These are phyloP conservation scores for Cryptotis parvus DNA, from an alignment of 2,113 vertebrate species.

Conservation along the genomic window DNA sequence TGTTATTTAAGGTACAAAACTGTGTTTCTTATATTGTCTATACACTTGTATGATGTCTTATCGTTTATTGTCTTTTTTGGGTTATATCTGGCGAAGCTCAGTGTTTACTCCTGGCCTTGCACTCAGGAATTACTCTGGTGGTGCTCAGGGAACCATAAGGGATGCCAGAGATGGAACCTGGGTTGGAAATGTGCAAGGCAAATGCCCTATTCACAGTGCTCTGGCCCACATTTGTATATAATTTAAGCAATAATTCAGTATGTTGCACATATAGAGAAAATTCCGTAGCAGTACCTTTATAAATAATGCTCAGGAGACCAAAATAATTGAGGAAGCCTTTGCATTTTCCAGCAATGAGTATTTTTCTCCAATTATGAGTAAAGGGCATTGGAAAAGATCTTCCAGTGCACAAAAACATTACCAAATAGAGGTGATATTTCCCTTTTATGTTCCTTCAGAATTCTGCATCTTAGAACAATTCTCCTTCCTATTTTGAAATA, in stretches of 20 bases:
- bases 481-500: background rate
- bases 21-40: background rate
- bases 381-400: background rate
- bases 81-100: no score
- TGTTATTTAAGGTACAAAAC: background rate
- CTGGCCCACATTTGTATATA: background rate
- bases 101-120: no score
- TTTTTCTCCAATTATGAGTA: background rate
- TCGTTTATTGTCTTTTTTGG: no score
- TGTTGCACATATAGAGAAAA: background rate
- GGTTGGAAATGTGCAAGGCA: no score
- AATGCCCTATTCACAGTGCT: background rate
- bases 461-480: background rate
- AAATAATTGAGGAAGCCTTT: background rate
- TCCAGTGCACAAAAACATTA: background rate
- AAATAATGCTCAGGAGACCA: background rate
- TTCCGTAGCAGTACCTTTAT: conserved; percentile 5
- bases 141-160: no score
- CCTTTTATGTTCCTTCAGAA: background rate
- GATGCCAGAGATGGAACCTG: no score
- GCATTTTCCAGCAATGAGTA: background rate
- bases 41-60: no score
- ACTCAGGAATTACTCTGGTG: no score
- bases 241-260: background rate
- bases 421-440: background rate